Percentiles rank a stretch among this genome's conserved stretches.
Conservation (phyloP, 1,140 invertebrate species). For the Sarcophaga bullata region DNA sequence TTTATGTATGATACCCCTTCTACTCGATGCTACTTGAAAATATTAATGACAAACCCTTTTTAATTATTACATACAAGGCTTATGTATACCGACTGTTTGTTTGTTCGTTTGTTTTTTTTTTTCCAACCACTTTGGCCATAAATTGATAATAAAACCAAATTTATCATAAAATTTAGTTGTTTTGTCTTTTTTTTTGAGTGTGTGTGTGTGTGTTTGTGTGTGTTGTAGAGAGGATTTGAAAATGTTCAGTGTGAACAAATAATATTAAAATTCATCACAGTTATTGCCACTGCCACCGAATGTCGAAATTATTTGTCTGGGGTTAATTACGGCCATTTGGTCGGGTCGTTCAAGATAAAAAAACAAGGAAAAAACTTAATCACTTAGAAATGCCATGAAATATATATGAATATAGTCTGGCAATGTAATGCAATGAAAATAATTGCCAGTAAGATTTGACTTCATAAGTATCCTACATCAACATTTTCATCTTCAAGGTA, state of each 20-base stretch:
- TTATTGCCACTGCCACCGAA: not conserved
- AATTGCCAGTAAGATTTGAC: too few relatives aligned
- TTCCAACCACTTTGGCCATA: not conserved
- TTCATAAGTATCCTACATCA: too few relatives aligned
- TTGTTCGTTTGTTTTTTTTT: not conserved
- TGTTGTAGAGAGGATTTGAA: slow-evolving; percentile 11
- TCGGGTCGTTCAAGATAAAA: slow-evolving; percentile 51
- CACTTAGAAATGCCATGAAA: not conserved
- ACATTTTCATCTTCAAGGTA: too few relatives aligned
- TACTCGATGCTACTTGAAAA: not conserved
- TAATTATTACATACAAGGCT: slow-evolving; percentile 1
- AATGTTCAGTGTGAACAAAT: slow-evolving; percentile 15
- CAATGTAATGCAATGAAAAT: too few relatives aligned
- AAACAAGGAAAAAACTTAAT: slow-evolving; percentile 42
- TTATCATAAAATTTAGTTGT: not conserved
- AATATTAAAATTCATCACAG: slow-evolving; percentile 21
- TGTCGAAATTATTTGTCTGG: slow-evolving; percentile 29
- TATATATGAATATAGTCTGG: not conserved
- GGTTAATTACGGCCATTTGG: slow-evolving; percentile 63
- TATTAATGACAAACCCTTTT: slow-evolving; percentile 4
- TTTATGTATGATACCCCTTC: slow-evolving; percentile 18
- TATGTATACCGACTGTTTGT: not conserved
- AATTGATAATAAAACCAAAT: slow-evolving; percentile 28
- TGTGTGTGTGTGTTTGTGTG: not conserved
- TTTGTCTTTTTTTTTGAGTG: not conserved